Conservation (phyloP, 2,113 vertebrate species). For the Axis porcinus region DNA sequence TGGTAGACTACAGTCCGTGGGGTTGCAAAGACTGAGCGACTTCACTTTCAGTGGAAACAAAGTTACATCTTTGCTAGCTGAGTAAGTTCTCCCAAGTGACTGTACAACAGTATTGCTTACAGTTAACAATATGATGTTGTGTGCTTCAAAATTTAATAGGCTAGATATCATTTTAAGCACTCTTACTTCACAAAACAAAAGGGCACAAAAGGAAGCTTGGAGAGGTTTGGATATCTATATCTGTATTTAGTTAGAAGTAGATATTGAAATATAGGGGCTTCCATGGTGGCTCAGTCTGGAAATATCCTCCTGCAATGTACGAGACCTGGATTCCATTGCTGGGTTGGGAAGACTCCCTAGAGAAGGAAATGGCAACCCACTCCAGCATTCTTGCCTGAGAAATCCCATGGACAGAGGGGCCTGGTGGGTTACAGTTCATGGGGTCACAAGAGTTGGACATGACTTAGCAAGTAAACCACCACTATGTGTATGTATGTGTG, state of each 20-base stretch:
- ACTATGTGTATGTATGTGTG: not conserved
- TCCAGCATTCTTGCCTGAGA: not conserved
- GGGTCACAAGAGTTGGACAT: not conserved
- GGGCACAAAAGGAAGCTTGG: not conserved
- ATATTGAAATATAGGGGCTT: not conserved
- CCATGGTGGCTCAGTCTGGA: not conserved
- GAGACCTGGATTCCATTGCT: not conserved
- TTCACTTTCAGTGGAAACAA: not conserved
- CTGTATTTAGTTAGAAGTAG: not conserved
- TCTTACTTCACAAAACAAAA: not conserved
- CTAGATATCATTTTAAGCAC: not conserved
- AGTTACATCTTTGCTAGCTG: not conserved
- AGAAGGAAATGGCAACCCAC: not conserved
- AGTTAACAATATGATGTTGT: not conserved
- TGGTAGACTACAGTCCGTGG: no score
- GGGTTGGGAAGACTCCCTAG: not conserved
- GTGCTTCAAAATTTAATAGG: not conserved
- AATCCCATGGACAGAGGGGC: not conserved
- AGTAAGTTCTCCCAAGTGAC: not conserved
- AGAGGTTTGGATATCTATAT: not conserved
- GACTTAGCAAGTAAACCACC: not conserved
- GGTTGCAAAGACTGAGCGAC: no score
- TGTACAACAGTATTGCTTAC: not conserved
- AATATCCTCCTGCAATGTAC: not conserved
- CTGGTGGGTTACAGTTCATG: not conserved